Evolutionary conservation across 2,888 invertebrate genomes (phyloP), one percentile per base, ranked within the genome.

Genomic region (Aleiodes testaceus): DNA sequence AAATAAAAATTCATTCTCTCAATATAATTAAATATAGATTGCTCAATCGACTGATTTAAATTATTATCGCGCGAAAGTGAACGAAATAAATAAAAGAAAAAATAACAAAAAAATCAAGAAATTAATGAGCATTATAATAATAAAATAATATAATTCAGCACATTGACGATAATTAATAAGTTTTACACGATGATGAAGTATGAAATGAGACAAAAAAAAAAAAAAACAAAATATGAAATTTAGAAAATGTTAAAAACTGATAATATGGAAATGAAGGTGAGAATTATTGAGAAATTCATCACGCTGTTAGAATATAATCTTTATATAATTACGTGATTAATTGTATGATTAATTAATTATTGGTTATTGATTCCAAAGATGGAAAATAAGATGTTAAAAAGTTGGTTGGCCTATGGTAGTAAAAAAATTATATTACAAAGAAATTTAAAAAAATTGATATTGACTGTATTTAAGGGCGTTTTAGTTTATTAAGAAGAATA

Each of bases 301-400:
- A 72, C 70, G 77, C 81, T 80, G 79, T 74, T 77, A 81, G 78
- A 77, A 80, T 79, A 36, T 36, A 81, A 81, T 75, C 77, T 76
- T 79, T 79, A 74, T 68, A 77, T 50, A 45, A 61, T 59, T 22
- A 65, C 45, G 16, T 63, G 63, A 66, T 5, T 5, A 68, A 68
- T 68, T 36, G 49, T 67, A 67, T 20, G 14, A 53, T 55, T 59
- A 11, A 50, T 50, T 50, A 50, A 50, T 50, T 11, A 50, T 20
- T 14, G 6, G 42, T 59, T 59, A 59, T 36, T 59, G 11, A 59
- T 53, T 30, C 36, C 36, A 7, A 18, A 3, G 36, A 42, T 55
- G 7, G 12, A 18, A 22, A 22, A 4, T 53, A 55, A 16, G 20
- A 70, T 45, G 45, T 50, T 44, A 36, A 44, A 9, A 45, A 45